These are phyloP conservation scores for Hyaena hyaena DNA, from an alignment of 2,113 vertebrate species.

Conservation along the genomic window DNA sequence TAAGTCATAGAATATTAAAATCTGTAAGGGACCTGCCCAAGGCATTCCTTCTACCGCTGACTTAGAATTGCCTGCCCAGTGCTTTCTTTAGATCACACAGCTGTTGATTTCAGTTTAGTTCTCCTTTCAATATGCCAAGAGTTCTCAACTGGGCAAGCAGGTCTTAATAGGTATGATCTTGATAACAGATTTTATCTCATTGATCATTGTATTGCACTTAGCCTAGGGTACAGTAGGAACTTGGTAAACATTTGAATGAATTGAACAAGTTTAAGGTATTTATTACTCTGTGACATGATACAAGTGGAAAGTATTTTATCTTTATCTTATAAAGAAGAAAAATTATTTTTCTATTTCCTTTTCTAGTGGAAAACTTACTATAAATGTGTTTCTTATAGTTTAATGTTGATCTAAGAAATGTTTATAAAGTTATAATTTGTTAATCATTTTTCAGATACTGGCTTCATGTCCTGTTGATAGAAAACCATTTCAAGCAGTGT, in stretches of 20 bases:
- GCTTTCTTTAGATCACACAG: neutral
- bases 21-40: neutral
- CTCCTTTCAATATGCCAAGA: neutral
- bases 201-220: neutral
- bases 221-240: neutral
- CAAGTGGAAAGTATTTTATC: neutral
- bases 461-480: conserved; percentile 96
- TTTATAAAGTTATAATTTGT: conserved; percentile 57
- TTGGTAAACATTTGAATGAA: conserved; percentile 18
- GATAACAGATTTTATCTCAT: neutral
- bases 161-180: neutral
- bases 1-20: conserved; percentile 42
- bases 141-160: neutral
- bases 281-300: neutral
- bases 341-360: conserved; percentile 2
- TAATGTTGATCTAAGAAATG: conserved; percentile 39
- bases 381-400: neutral
- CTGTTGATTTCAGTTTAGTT: neutral
- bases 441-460: conserved; percentile 87
- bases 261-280: neutral
- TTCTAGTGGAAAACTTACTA: conserved; percentile 1
- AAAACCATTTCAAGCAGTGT: conserved; percentile 92
- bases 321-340: conserved; percentile 41
- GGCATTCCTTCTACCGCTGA: conserved; percentile 11
- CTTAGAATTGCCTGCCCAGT: neutral